Evolutionary conservation across 2,113 vertebrate genomes (phyloP).

Genomic region (Tympanuchus pallidicinctus): DNA sequence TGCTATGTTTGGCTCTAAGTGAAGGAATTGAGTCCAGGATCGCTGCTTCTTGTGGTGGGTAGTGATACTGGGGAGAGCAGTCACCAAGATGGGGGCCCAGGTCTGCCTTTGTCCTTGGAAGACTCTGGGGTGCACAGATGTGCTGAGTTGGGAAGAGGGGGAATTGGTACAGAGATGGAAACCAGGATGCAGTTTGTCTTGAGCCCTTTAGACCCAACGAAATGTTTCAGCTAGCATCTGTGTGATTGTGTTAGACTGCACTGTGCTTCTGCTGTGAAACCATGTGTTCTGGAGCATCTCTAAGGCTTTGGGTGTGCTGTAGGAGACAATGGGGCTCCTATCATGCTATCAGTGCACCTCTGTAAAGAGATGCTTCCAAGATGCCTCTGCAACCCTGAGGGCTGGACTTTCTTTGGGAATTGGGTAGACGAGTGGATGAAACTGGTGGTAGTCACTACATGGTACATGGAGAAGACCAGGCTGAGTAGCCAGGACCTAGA

Average conservation of each 20-base stretch:
- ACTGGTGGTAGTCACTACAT: not conserved
- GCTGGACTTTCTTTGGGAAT: not conserved
- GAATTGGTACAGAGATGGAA: not conserved
- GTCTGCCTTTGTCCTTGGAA: not conserved
- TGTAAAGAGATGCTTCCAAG: not conserved
- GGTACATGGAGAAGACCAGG: not conserved
- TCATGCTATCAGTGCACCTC: not conserved
- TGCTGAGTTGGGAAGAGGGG: not conserved
- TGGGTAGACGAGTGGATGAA: not conserved
- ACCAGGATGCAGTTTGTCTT: not conserved
- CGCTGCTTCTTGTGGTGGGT: not conserved
- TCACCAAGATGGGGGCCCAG: not conserved
- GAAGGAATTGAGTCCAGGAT: not conserved
- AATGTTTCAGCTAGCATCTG: rapidly evolving
- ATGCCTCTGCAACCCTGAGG: not conserved
- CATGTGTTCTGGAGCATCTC: not conserved
- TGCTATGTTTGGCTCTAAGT: not conserved
- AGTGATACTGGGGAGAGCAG: not conserved
- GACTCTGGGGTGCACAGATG: not conserved
- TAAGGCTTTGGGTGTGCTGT: not conserved
- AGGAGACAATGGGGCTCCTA: not conserved
- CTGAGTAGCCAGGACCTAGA: not conserved
- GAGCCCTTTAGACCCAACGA: not conserved
- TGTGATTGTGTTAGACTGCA: not conserved
- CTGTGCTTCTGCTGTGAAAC: not conserved